Evolutionary conservation across 2,888 invertebrate species (phyloP).

Genomic region (Dynastes hyllus): DNA sequence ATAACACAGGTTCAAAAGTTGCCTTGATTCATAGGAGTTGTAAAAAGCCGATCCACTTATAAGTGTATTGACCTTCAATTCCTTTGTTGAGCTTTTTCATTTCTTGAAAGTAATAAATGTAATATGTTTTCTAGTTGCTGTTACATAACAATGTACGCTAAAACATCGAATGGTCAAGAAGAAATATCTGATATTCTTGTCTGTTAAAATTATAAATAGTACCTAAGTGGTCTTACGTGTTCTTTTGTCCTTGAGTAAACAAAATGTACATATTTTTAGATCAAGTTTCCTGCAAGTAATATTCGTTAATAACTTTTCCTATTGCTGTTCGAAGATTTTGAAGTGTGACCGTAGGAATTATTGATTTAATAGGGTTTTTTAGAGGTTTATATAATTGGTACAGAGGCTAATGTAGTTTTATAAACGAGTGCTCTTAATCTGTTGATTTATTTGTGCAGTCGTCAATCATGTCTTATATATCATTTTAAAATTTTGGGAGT

Average conservation of each 20-base stretch:
- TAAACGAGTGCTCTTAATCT: no score
- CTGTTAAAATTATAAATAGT: constrained; percentile 6
- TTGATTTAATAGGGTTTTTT: no score
- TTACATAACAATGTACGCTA: constrained; percentile 14
- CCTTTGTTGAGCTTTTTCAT: constrained; percentile 36
- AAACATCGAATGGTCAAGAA: constrained; percentile 8
- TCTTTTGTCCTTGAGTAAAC: constrained; percentile 18
- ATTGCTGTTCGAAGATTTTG: not conserved
- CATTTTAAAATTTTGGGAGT: no score
- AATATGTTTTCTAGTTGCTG: constrained; percentile 14
- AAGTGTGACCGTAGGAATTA: no score
- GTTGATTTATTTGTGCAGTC: no score
- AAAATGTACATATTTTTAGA: not conserved
- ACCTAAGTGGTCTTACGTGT: not conserved
- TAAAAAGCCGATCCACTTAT: constrained; percentile 24
- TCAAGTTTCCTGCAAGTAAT: not conserved
- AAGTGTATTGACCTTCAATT: constrained; percentile 39
- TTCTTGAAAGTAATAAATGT: constrained; percentile 17
- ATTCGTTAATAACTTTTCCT: not conserved
- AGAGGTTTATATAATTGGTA: no score
- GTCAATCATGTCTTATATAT: no score
- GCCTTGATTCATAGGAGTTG: constrained; percentile 17
- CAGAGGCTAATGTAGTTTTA: no score
- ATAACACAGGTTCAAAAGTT: constrained; percentile 12
- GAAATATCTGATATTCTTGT: not conserved